Conservation (phyloP, 2,888 invertebrate genomes). For the Formica aserva region DNA sequence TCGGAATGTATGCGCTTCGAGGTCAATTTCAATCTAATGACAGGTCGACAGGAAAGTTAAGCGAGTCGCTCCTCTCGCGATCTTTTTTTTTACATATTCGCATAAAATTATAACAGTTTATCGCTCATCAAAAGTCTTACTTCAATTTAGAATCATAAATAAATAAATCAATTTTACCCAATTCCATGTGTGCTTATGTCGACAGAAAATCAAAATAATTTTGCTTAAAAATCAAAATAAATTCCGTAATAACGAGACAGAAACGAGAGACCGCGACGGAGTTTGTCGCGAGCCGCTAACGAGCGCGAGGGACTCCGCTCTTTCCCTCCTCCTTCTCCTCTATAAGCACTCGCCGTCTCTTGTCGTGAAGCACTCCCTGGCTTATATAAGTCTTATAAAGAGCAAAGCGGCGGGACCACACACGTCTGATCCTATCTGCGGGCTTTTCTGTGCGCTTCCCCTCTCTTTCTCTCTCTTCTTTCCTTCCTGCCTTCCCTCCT, state of each 20-base stretch:
- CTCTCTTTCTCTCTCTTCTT: slow-evolving; percentile 66
- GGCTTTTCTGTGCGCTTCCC: slow-evolving; percentile 72
- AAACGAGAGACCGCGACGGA: slow-evolving; percentile 70
- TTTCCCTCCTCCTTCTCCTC: slow-evolving; percentile 42
- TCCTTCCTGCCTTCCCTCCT: slow-evolving; percentile 41
- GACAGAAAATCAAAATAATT: slow-evolving; percentile 26
- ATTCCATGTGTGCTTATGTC: neutral
- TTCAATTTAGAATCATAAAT: neutral
- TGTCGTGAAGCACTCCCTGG: slow-evolving; percentile 75
- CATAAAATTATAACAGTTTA: neutral
- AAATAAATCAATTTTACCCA: neutral
- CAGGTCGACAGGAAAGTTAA: slow-evolving; percentile 50
- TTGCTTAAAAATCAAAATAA: slow-evolving; percentile 35
- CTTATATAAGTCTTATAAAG: slow-evolving; percentile 85
- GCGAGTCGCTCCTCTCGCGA: neutral
- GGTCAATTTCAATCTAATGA: slow-evolving; percentile 43
- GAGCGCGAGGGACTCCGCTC: slow-evolving; percentile 79
- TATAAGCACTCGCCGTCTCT: slow-evolving; percentile 53
- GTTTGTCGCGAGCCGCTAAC: slow-evolving; percentile 86
- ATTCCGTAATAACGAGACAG: slow-evolving; percentile 46
- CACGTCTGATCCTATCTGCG: slow-evolving; percentile 85
- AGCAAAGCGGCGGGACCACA: slow-evolving; percentile 85
- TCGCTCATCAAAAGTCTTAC: neutral
- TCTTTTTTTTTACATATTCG: neutral
- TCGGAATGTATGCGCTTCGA: slow-evolving; percentile 55